Conservation (phyloP, 2,797 vertebrate genomes). For the Myotis daubentonii region DNA sequence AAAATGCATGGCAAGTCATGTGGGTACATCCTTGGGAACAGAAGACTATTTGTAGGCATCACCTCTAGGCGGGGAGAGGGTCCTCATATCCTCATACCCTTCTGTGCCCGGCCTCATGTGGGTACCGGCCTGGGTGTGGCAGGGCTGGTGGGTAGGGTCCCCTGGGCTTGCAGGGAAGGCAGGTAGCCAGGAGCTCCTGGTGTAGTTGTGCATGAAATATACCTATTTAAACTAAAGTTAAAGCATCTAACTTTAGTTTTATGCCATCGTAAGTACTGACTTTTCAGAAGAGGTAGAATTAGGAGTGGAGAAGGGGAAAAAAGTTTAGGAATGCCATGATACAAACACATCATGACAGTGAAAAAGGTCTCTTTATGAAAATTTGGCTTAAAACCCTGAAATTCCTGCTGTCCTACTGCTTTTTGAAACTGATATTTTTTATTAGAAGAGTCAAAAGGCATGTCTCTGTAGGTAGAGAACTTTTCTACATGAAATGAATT, state of each 20-base stretch:
- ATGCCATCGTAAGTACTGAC: not conserved
- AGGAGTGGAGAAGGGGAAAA: not conserved
- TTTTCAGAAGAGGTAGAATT: not conserved
- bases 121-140: not conserved
- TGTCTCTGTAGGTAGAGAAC: not conserved
- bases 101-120: not conserved
- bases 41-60: not conserved
- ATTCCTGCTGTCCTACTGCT: not conserved
- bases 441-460: not conserved
- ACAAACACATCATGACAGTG: not conserved
- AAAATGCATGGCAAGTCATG: not conserved
- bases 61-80: not conserved
- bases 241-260: not conserved
- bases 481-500: not conserved
- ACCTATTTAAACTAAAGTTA: not conserved
- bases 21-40: too few relatives aligned
- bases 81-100: accelerated
- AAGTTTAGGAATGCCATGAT: not conserved
- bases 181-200: not conserved
- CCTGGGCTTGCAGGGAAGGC: not conserved
- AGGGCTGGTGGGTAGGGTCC: not conserved
- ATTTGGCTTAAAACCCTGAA: not conserved
- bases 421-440: not conserved
- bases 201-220: not conserved
- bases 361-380: not conserved